Base-by-base conservation (phyloP, 2,888 invertebrate genomes). In the Drosophila parthenogenetica region DNA sequence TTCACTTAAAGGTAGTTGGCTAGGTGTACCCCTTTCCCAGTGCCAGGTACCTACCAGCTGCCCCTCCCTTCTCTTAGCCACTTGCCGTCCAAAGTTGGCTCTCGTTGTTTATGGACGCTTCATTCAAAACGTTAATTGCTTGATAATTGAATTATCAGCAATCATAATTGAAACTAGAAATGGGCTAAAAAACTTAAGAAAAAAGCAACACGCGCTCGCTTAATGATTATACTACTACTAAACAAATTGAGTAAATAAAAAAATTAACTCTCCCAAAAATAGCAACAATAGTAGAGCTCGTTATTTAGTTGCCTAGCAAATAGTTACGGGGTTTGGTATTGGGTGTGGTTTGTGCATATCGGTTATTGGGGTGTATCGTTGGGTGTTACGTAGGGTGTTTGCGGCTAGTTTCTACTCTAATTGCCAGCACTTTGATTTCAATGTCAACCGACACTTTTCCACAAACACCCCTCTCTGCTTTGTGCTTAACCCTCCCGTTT, bases 81-180 rank as follows among this genome's bases (percentile, higher is more conserved):
- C n/a, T n/a, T 42, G 53, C 29, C 42, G 53, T 57, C 49, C 40
- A 58, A 25, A 64, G 39, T 45, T 64, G n/a, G 17, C 25, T 25
- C 54, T 37, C 46, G 46, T 55, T 65, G 71, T 69, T 77, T 77
- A 77, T 72, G 59, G 62, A 16, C 51, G 77, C 51, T 76, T 79
- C 79, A 78, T 84, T 72, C 53, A 61, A 63, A 73, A 69, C 54
- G 67, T 73, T 85, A 85, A 84, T 87, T 82, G 77, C 71, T 72
- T 75, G 83, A 87, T 84, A 87, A 84, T 84, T 85, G 64, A 85
- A 82, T 82, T 84, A 84, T 87, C 87, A 69, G 67, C 77, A 74
- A 79, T 79, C 82, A 77, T 73, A 84, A 87, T 76, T 77, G 77
- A 80, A 66, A 54, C 40, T 37, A 69, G 51, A 43, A 69, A 55